Evolutionary conservation across 2,888 invertebrate genomes (phyloP), one percentile per base, ranked within the genome.

Genomic region (Stomorhina lunata): DNA sequence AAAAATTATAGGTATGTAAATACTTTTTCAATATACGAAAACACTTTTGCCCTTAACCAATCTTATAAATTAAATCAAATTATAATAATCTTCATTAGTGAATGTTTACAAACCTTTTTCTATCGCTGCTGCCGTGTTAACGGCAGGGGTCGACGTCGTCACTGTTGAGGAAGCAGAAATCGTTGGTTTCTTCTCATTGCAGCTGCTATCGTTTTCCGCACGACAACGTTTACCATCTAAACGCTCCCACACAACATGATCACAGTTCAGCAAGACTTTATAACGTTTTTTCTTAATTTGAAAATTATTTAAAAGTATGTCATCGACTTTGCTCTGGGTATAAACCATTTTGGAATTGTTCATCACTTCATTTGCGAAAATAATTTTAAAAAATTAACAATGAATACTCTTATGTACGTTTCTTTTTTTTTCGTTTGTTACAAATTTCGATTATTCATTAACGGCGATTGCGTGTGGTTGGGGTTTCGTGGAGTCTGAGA

Each of bases 221-320:
- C 37, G 63, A 92, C 85, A 93, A 93, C 93, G 71, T 57, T 84
- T 85, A 9, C 45, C 84, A 66, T 89, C 84, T 84, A 88, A 79
- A 57, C 92, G 93, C 87, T 94, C 94, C 94, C 94, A 94, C 59
- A 93, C 93, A 77, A 94, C 90, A 71, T 92, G 92, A 84, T 93
- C 93, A 68, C 92, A 92, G 89, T 94, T 93, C 84, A 94, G 93
- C 89, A 94, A 93, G 15, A 94, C 94, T 81, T 93, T 92, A 87
- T 93, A 93, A 85, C 93, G 92, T 89, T 93, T 94, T 87, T 93
- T 94, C 84, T 93, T 92, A 77, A 93, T 92, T 59, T 93, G 90
- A 89, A 94, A 94, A 83, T 93, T 93, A 85, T 92, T 93, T 25
- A 93, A 86, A 80, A 91, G 85, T 77, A 91, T 89, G 81, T 91